Conservation (phyloP, 2,797 vertebrate species). For the Syngnathus acus region DNA sequence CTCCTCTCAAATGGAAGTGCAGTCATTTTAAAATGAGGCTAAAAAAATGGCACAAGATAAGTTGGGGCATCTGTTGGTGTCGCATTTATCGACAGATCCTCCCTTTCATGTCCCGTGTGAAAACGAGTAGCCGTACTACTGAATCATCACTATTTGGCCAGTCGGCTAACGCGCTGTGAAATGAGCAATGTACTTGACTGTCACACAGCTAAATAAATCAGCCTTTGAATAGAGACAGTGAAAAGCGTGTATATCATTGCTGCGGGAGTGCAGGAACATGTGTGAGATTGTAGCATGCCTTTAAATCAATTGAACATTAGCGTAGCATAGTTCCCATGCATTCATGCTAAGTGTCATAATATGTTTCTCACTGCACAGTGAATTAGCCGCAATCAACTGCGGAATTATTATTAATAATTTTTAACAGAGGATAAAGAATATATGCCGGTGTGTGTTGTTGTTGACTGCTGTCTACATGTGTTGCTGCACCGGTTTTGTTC, state of each 20-base stretch:
- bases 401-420: too few species aligned
- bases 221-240: conserved; percentile 42
- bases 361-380: too few species aligned
- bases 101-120: conserved; percentile 58
- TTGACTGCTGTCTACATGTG: too few species aligned
- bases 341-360: neutral
- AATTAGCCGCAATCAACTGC: too few species aligned
- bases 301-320: conserved; percentile 14
- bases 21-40: conserved; percentile 47
- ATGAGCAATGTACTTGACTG: conserved; percentile 56
- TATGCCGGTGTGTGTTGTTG: too few species aligned
- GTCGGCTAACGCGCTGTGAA: conserved; percentile 68
- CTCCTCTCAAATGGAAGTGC: conserved; percentile 55
- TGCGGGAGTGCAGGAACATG: conserved; percentile 24
- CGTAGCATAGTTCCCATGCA: conserved; percentile 11
- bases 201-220: conserved; percentile 58
- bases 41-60: conserved; percentile 49
- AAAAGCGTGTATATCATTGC: conserved; percentile 53
- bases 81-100: conserved; percentile 61
- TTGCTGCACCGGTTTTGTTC: too few species aligned
- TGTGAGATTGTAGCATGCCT: neutral
- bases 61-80: conserved; percentile 56
- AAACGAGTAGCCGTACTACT: conserved; percentile 49
- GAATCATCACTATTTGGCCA: conserved; percentile 67
- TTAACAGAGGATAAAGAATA: too few species aligned